These are phyloP conservation scores for Siniperca scherzeri DNA, from an alignment of 2,797 vertebrate genomes.

Conservation along the genomic window DNA sequence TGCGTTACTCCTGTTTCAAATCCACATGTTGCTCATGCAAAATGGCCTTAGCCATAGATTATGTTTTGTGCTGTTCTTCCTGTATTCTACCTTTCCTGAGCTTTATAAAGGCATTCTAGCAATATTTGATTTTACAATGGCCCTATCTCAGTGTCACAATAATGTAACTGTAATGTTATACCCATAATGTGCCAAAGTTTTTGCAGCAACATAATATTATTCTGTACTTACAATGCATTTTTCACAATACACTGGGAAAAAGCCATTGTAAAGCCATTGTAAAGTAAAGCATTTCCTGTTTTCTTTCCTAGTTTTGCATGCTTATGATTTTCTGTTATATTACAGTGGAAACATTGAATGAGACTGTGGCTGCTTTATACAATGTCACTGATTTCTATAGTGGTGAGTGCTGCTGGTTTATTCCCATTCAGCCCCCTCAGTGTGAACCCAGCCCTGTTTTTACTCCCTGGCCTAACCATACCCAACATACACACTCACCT, in stretches of 20 bases:
- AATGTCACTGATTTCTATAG: slow-evolving; percentile 96
- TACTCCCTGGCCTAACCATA: slow-evolving; percentile 47
- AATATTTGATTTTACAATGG: slow-evolving; percentile 6
- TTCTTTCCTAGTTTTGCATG: slow-evolving; percentile 77
- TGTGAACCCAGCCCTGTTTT: slow-evolving; percentile 71
- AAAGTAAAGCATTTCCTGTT: slow-evolving; percentile 32
- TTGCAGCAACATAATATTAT: not conserved
- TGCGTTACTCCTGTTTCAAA: not conserved
- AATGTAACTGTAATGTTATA: not conserved
- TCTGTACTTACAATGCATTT: slow-evolving; percentile 8
- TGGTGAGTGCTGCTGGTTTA: slow-evolving; percentile 92
- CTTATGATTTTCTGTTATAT: slow-evolving; percentile 85
- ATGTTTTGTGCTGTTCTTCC: not conserved
- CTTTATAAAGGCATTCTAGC: not conserved
- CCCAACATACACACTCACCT: slow-evolving; percentile 28
- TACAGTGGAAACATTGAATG: slow-evolving; percentile 99
- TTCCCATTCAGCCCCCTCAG: slow-evolving; percentile 59
- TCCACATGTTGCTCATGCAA: not conserved
- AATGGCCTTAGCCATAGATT: not conserved
- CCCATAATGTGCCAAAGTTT: not conserved
- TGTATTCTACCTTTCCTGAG: slow-evolving; percentile 4
- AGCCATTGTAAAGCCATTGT: slow-evolving; percentile 11
- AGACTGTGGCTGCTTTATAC: slow-evolving; percentile 97
- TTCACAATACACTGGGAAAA: not conserved
- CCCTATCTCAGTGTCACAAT: not conserved